Evolutionary conservation across 2,797 vertebrate species (phyloP).

Genomic region (Poeciliopsis infans): DNA sequence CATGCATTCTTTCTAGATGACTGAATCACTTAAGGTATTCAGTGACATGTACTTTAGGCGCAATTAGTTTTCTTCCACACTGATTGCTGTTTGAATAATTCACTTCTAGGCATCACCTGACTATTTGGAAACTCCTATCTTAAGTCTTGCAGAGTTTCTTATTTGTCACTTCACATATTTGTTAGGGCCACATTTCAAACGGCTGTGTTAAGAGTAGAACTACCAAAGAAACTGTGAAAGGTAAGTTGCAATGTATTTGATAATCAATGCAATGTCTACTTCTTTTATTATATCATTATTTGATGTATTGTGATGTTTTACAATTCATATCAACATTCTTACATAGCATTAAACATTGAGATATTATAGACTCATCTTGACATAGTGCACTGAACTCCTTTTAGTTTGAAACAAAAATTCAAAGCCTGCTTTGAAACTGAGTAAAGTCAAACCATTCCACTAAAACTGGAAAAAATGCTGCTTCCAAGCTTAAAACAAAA

Average conservation of each 20-base stretch:
- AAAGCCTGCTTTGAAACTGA: not conserved
- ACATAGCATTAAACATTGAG: not conserved
- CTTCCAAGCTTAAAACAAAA: not conserved
- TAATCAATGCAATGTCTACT: not conserved
- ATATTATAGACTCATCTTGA: not conserved
- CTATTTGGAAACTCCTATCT: not conserved
- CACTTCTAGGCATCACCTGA: no score
- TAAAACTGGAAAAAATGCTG: not conserved
- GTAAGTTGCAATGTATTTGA: not conserved
- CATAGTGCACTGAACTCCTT: not conserved
- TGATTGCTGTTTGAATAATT: not conserved
- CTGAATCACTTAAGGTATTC: conserved; percentile 30
- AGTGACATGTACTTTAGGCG: not conserved
- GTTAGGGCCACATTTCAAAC: not conserved
- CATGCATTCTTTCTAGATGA: conserved; percentile 26
- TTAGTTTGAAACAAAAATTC: not conserved
- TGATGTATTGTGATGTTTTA: not conserved
- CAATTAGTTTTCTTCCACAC: not conserved
- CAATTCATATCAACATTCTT: not conserved
- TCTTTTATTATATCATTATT: not conserved
- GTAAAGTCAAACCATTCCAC: not conserved
- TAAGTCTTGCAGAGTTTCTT: not conserved
- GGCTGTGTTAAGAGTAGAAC: not conserved
- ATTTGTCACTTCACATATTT: not conserved
- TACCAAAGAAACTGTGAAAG: not conserved